phyloP scores from a whole-genome alignment of 2,797 vertebrate species.

The Poecile montanus region DNA sequence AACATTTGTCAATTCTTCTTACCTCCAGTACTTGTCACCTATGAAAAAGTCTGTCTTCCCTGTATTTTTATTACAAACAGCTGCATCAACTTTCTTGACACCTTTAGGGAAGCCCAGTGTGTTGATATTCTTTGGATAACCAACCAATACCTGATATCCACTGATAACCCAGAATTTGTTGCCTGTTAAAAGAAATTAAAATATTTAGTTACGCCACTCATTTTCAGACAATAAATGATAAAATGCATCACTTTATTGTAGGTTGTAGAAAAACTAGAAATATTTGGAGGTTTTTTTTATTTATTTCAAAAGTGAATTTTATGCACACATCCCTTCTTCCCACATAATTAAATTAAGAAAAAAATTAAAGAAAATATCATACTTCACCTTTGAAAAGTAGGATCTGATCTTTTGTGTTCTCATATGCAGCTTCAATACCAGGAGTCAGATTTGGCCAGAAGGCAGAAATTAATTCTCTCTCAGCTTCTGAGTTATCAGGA shows the following conservation, averaged over 20 bases:
- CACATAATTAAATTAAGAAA: neutral
- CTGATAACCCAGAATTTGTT: slow-evolving; percentile 80
- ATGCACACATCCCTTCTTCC: neutral
- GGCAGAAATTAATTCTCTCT: slow-evolving; percentile 78
- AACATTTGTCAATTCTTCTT: neutral
- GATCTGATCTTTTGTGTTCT: slow-evolving; percentile 79
- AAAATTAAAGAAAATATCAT: neutral
- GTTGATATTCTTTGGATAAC: slow-evolving; percentile 80
- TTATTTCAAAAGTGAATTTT: neutral
- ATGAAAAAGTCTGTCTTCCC: slow-evolving; percentile 85
- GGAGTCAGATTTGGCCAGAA: slow-evolving; percentile 84
- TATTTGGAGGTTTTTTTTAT: neutral
- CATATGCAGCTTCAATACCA: slow-evolving; percentile 85
- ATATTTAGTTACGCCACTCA: neutral
- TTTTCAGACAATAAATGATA: neutral
- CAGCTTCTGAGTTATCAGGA: slow-evolving; percentile 59
- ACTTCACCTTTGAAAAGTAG: slow-evolving; percentile 85
- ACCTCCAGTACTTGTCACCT: slow-evolving; percentile 84
- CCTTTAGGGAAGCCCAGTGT: slow-evolving; percentile 78
- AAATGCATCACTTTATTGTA: neutral
- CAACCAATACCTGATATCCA: slow-evolving; percentile 68
- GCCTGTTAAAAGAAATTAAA: slow-evolving; percentile 49
- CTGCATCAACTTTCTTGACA: slow-evolving; percentile 82
- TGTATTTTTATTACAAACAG: slow-evolving; percentile 73
- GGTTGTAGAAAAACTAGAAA: neutral